Conservation (phyloP, 1,140 invertebrate species). For the Bombus consobrinus region DNA sequence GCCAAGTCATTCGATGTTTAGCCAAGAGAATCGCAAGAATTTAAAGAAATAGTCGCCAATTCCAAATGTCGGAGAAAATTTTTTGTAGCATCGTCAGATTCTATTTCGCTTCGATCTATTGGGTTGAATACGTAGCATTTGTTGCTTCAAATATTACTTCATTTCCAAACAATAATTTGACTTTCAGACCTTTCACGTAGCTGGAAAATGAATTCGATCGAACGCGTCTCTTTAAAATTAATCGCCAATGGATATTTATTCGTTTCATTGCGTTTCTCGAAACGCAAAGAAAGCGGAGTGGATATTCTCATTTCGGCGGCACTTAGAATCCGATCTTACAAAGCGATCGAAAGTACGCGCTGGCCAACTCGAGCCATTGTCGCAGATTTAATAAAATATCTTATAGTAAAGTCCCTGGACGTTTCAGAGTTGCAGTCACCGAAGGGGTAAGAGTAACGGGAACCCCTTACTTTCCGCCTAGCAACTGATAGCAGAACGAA, state of each 20-base stretch:
- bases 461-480: slow-evolving; percentile 60
- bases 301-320: neutral
- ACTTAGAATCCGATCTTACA: neutral
- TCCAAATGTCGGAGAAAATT: too few species aligned
- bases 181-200: too few species aligned
- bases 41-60: too few species aligned
- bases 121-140: too few species aligned
- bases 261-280: neutral
- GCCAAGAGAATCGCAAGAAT: too few species aligned
- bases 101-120: too few species aligned
- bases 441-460: slow-evolving; percentile 47
- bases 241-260: too few species aligned
- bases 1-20: too few species aligned
- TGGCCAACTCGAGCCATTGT: slow-evolving; percentile 24
- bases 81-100: too few species aligned
- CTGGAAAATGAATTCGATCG: neutral
- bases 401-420: slow-evolving; percentile 67
- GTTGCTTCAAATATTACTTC: too few species aligned
- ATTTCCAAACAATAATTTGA: too few species aligned
- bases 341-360: slow-evolving; percentile 10
- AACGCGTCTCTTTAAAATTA: too few species aligned
- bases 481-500: slow-evolving; percentile 73
- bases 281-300: neutral
- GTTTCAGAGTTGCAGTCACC: slow-evolving; percentile 60
- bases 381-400: slow-evolving; percentile 74